Percentiles rank a stretch among this genome's conserved stretches.
Evolutionary conservation across 2,113 vertebrate genomes (phyloP).

Genomic region (Procavia capensis): DNA sequence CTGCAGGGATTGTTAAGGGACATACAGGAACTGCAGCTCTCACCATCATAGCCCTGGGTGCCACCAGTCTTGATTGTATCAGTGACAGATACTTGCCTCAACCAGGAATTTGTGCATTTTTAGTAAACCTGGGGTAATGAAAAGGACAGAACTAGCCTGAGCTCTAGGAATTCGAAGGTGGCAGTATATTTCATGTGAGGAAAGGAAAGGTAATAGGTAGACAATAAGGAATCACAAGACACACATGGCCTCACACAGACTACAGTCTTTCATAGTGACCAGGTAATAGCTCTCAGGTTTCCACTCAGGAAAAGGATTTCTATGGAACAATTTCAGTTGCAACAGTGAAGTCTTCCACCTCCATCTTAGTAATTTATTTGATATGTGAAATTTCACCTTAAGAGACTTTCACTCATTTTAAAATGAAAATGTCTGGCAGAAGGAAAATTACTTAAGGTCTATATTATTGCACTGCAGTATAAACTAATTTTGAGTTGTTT

Average conservation of each 20-base stretch:
- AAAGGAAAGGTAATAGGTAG: neutral
- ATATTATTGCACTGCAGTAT: neutral
- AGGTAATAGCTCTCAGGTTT: neutral
- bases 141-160: neutral
- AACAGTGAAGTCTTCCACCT: neutral
- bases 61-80: neutral
- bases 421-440: neutral
- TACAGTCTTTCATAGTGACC: neutral
- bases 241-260: neutral
- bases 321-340: neutral
- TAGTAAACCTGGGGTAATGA: neutral
- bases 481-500: neutral
- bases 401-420: neutral
- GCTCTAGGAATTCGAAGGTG: neutral
- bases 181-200: neutral
- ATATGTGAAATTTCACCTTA: neutral
- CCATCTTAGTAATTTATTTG: neutral
- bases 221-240: neutral
- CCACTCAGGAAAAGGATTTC: neutral
- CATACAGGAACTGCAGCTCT: neutral
- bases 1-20: neutral
- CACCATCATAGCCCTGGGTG: neutral
- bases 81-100: neutral
- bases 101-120: neutral
- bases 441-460: neutral